Evolutionary conservation across 2,888 invertebrate genomes (phyloP).

Genomic region (Acronicta leporina): DNA sequence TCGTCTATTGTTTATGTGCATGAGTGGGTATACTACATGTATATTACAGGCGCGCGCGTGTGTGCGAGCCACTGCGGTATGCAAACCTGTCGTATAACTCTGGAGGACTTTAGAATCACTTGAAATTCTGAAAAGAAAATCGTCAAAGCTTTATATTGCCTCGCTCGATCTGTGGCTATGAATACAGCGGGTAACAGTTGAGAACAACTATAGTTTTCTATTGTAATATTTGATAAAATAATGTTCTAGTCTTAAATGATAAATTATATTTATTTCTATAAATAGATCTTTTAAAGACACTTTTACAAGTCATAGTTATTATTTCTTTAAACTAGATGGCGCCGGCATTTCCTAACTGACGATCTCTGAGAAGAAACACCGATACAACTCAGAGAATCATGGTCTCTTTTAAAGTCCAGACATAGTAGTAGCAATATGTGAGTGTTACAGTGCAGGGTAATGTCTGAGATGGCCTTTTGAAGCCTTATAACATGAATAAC

Average conservation of each 20-base stretch:
- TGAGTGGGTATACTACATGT: conserved; percentile 5
- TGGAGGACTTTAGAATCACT: conserved; percentile 82
- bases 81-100: conserved; percentile 72
- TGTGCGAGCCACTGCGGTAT: conserved; percentile 52
- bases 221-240: neutral
- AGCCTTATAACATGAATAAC: neutral
- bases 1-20: conserved; percentile 29
- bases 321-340: too few relatives aligned
- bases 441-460: too few relatives aligned
- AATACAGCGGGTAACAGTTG: conserved; percentile 36
- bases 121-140: conserved; percentile 86
- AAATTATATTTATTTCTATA: too few relatives aligned
- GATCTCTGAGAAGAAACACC: too few relatives aligned
- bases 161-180: conserved; percentile 67
- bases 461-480: too few relatives aligned
- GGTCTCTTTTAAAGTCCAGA: too few relatives aligned
- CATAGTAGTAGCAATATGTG: too few relatives aligned
- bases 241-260: neutral
- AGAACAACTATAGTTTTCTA: conserved; percentile 1
- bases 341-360: too few relatives aligned
- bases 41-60: conserved; percentile 1
- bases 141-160: conserved; percentile 88
- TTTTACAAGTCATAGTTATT: too few relatives aligned
- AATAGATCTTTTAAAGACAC: too few relatives aligned
- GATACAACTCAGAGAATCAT: too few relatives aligned